phyloP scores from a whole-genome alignment of 2,797 vertebrate genomes.

The Karalla daura region DNA sequence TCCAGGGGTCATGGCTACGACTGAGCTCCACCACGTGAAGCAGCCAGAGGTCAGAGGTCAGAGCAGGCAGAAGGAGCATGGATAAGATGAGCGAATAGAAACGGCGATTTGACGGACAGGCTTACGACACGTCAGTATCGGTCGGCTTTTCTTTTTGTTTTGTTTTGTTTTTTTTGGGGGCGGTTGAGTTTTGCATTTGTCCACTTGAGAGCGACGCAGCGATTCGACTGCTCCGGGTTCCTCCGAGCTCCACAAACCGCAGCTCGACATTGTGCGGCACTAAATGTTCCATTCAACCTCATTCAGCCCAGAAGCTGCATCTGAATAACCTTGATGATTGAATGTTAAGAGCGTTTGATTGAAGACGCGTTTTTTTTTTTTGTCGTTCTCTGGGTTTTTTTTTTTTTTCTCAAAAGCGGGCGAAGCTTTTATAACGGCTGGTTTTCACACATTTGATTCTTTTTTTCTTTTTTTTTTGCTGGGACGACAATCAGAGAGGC shows the following conservation, averaged over 20 bases:
- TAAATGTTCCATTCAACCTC: slow-evolving; percentile 17
- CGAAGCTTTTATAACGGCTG: slow-evolving; percentile 19
- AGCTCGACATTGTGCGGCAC: background rate
- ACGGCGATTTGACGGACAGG: too few relatives aligned
- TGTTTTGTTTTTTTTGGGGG: too few relatives aligned
- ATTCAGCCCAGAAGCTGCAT: slow-evolving; percentile 15
- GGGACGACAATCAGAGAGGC: background rate
- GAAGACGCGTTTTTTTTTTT: too few relatives aligned
- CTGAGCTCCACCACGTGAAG: too few relatives aligned
- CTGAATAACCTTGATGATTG: slow-evolving; percentile 35
- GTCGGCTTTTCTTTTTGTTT: too few relatives aligned
- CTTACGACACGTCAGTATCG: too few relatives aligned
- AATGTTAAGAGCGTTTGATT: slow-evolving; percentile 5
- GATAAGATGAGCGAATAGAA: too few relatives aligned
- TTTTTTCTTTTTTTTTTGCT: background rate
- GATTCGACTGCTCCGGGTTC: slow-evolving; percentile 11
- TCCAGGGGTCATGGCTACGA: too few relatives aligned
- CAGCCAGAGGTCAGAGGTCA: too few relatives aligned
- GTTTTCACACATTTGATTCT: slow-evolving; percentile 25
- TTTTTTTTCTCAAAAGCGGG: too few relatives aligned
- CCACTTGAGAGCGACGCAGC: background rate
- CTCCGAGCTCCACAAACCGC: slow-evolving; percentile 5
- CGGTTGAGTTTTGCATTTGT: slow-evolving; percentile 1
- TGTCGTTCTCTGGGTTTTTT: too few relatives aligned
- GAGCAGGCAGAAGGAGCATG: too few relatives aligned